phyloP scores from a whole-genome alignment of 2,113 vertebrate genomes.

The western clawed frog (Xenopus tropicalis) region UCB_Xtro_10.0 CM004450.2:52744501-52745000 shows the following conservation, averaged over 20 bases:
- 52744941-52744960: slow-evolving; percentile 24
- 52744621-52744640: no score
- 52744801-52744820: slow-evolving; percentile 8
- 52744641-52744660: background rate
- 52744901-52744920: slow-evolving; percentile 3
- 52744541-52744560: no score
- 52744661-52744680: background rate
- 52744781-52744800: slow-evolving; percentile 24
- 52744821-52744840: background rate
- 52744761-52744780: slow-evolving; percentile 26
- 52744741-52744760: background rate
- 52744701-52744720: background rate
- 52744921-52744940: background rate
- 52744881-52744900: background rate
- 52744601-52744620: no score
- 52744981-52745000: background rate
- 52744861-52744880: background rate
- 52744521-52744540: no score
- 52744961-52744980: background rate
- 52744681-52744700: background rate
- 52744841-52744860: slow-evolving; percentile 5
- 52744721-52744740: background rate
- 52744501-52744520: no score
- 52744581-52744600: no score
- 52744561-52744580: no score